Conservation (phyloP, 2,888 invertebrate species). For the Synergus gifuensis region DNA sequence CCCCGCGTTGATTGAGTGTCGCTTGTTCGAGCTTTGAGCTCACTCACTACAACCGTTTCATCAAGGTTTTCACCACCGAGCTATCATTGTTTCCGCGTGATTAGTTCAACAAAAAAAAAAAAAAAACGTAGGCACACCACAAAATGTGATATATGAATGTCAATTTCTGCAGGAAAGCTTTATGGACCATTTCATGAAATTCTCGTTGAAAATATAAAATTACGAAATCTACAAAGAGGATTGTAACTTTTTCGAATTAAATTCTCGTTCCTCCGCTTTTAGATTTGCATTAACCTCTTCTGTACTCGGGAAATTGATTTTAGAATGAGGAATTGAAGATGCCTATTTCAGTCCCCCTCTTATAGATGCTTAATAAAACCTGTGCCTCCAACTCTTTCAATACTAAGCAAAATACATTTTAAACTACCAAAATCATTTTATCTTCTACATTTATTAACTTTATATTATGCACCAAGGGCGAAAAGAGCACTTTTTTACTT, state of each 20-base stretch:
- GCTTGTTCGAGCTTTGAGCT: background rate
- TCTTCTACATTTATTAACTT: background rate
- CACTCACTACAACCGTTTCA: background rate
- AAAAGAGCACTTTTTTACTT: too few relatives aligned
- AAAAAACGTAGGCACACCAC: background rate
- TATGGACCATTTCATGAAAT: background rate
- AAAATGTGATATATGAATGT: slow-evolving; percentile 1
- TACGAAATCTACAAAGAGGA: background rate
- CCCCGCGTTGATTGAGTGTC: slow-evolving; percentile 22
- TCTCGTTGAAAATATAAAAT: background rate
- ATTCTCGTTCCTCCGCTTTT: background rate
- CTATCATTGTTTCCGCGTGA: background rate
- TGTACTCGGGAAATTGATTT: slow-evolving; percentile 31
- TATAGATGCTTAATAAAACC: background rate
- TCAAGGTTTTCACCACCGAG: background rate
- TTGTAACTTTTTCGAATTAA: slow-evolving; percentile 15
- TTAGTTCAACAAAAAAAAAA: background rate
- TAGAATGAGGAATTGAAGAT: background rate
- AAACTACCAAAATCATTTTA: background rate
- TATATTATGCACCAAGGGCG: too few relatives aligned
- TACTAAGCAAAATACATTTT: background rate
- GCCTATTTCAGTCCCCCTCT: background rate
- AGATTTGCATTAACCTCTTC: slow-evolving; percentile 11
- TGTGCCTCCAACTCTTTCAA: background rate
- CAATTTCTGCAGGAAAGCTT: background rate